Conservation (phyloP, 2,888 invertebrate genomes). For the Pharmacophagus antenor region DNA sequence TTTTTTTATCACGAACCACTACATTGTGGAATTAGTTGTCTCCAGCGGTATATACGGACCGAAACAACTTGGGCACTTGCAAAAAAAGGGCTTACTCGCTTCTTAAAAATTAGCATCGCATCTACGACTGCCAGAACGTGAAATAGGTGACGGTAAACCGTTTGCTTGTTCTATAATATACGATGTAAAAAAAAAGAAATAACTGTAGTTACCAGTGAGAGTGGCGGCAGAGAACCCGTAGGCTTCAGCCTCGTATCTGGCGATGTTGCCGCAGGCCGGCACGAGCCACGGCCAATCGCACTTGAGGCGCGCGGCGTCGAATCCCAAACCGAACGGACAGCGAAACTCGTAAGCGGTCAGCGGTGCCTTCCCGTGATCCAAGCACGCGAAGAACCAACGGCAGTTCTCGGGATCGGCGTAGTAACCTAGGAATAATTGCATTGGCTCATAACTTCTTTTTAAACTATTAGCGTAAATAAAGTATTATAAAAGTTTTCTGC, state of each 20-base stretch:
- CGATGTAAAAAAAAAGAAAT: neutral
- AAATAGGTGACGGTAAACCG: no score
- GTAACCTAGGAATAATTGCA: slow-evolving; percentile 78
- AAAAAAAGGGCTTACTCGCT: no score
- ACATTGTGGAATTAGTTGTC: no score
- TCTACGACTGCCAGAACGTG: no score
- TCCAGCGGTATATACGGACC: no score
- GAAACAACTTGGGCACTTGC: no score
- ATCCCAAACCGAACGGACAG: slow-evolving; percentile 89
- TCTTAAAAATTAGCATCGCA: no score
- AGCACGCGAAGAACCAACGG: slow-evolving; percentile 91
- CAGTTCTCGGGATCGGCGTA: slow-evolving; percentile 91
- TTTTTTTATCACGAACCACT: no score
- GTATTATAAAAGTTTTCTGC: no score
- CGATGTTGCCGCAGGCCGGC: slow-evolving; percentile 81
- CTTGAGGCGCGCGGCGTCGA: slow-evolving; percentile 84
- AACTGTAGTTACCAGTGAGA: slow-evolving; percentile 57
- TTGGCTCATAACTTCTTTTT: no score
- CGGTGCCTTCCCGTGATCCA: slow-evolving; percentile 84
- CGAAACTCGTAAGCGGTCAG: slow-evolving; percentile 89
- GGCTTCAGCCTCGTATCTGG: slow-evolving; percentile 75
- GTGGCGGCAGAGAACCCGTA: slow-evolving; percentile 68
- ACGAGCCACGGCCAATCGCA: slow-evolving; percentile 92
- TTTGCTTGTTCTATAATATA: no score
- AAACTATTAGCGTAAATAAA: no score